phyloP scores from a whole-genome alignment of 2,888 invertebrate genomes.

The Amblyjoppa fuscipennis region DNA sequence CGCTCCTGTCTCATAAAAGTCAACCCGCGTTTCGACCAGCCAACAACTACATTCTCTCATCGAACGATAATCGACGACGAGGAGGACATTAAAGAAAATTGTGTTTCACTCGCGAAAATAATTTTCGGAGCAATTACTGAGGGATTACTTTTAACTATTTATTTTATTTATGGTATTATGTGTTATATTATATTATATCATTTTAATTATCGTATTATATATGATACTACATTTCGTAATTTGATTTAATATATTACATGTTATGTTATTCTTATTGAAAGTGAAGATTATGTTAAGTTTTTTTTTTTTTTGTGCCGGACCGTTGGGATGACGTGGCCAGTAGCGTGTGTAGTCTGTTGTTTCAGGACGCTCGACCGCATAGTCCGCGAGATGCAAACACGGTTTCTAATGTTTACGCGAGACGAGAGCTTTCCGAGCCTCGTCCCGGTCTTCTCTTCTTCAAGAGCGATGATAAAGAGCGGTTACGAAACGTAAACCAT shows the following conservation, averaged over 20 bases:
- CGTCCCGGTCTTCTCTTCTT: conserved; percentile 18
- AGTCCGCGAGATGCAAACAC: conserved; percentile 31
- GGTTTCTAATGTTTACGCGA: conserved; percentile 48
- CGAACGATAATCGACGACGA: not conserved
- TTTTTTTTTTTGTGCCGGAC: not conserved
- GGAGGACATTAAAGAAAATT: not conserved
- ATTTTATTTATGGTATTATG: not conserved
- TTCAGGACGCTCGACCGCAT: conserved; percentile 48
- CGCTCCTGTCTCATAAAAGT: conserved; percentile 51
- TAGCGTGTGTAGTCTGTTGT: conserved; percentile 39
- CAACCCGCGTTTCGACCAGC: conserved; percentile 27
- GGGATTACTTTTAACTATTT: not conserved
- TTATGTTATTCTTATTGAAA: not conserved
- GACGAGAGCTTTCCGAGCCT: conserved; percentile 44
- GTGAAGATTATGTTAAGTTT: not conserved
- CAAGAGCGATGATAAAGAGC: conserved; percentile 25
- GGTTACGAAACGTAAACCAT: conserved; percentile 27
- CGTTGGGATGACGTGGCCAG: not conserved
- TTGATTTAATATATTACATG: not conserved
- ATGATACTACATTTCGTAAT: not conserved
- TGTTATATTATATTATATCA: not conserved
- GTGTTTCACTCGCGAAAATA: not conserved
- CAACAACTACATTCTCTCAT: not conserved
- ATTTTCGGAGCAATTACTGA: not conserved
- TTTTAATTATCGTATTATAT: not conserved